Base-by-base conservation (phyloP, 2,797 vertebrate species). In the Cottoperca gobio region DNA sequence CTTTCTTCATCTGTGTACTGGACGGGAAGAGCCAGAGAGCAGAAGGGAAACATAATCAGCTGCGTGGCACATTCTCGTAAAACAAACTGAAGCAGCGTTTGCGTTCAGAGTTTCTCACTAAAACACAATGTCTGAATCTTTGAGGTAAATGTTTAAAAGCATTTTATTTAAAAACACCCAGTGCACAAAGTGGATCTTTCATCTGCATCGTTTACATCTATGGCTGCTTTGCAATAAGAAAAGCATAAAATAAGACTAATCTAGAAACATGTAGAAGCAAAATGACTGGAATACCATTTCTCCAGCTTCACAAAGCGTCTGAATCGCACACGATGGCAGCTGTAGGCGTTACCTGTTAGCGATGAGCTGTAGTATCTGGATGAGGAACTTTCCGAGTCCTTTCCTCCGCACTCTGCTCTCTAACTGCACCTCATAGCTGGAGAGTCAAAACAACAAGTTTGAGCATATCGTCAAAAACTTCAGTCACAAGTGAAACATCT, bases 1-100 rank as follows among this genome's bases (percentile, higher is more conserved):
- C 97, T 81, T 99, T 99, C 95, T 98, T 99, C 97, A 99, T 99
- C 95, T 98, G 97, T 57, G 97, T 98, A 86, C 97, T 99, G 82
- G n/a, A 48, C 31, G 73, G 59, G 84, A 2, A 73, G 33, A 75
- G 12, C 28, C 48, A 23, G 11, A 66, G 6, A 59, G 17, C 39
- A 39, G 21, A 12, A 23, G 59, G n/a, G 37, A 37, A n/a, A 59
- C 9, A 50, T 1, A 31, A 70, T 45, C 8, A 28, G 9, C 4
- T 73, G 13, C 26, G 33, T 23, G 24, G 63, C 12, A 39, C 19
- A 28, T 9, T 49, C 19, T 11, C 2, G 4, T 17, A 21, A 55
- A n/a, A n/a, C n/a, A 16, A 21, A 62, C 42, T 59, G 0, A 31
- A 42, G 2, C 4, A 10, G 24, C 16, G 17, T 31, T 40, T 67